These are phyloP conservation scores for Troides helena DNA, from an alignment of 2,888 invertebrate species.

Conservation along the genomic window DNA sequence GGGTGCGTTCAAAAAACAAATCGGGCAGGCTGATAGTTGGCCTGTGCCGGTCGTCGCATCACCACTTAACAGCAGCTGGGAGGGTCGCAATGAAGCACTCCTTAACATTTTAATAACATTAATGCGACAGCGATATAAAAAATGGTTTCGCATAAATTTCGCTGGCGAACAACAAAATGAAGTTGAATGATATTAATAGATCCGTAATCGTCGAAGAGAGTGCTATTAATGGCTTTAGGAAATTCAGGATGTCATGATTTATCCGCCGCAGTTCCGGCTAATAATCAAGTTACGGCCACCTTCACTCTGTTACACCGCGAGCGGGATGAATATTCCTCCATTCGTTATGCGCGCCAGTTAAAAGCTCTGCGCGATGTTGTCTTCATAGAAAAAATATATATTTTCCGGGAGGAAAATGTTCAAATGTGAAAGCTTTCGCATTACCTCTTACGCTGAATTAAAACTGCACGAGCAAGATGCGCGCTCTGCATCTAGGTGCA, in stretches of 20 bases:
- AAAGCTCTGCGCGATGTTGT: conserved; percentile 2
- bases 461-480: background rate
- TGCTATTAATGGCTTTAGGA: conserved; percentile 29
- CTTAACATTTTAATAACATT: no score
- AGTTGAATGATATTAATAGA: conserved; percentile 48
- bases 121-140: conserved; percentile 25
- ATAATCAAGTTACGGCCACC: conserved; percentile 35
- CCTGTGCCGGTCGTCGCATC: no score
- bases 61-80: no score
- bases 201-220: conserved; percentile 37
- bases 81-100: no score
- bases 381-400: background rate
- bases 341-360: conserved; percentile 12
- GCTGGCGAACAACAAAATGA: conserved; percentile 36
- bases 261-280: conserved; percentile 34
- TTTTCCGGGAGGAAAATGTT: background rate
- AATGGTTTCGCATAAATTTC: conserved; percentile 51
- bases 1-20: no score
- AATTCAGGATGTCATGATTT: conserved; percentile 39
- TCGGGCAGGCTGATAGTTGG: no score
- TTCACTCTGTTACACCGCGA: conserved; percentile 24
- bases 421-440: background rate
- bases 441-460: background rate
- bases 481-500: background rate
- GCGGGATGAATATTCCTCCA: conserved; percentile 9